These are phyloP conservation scores for Agonopterix arenella DNA, from an alignment of 2,888 invertebrate genomes.

Conservation along the genomic window DNA sequence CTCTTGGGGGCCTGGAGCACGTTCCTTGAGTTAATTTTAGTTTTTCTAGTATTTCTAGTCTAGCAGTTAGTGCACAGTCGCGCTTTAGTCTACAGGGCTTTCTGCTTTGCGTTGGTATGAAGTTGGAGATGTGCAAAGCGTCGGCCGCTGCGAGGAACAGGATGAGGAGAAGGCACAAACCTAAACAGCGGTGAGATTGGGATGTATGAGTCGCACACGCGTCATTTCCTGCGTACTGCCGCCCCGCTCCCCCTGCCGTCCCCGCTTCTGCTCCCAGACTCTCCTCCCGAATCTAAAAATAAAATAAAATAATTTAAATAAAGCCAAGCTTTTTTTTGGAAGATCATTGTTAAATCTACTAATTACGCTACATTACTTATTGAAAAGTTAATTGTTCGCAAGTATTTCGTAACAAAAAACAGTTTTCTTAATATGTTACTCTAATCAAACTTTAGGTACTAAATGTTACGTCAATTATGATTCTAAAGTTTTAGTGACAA, in stretches of 20 bases:
- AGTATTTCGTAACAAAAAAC: neutral
- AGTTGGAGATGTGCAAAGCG: conserved; percentile 21
- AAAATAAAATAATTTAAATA: conserved; percentile 4
- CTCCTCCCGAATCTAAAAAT: conserved; percentile 59
- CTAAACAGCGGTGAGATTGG: conserved; percentile 62
- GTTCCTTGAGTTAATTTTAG: conserved; percentile 18
- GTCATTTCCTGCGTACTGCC: conserved; percentile 30
- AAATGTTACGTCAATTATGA: neutral
- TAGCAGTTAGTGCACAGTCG: conserved; percentile 68
- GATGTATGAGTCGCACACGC: conserved; percentile 55
- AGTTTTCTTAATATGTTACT: neutral
- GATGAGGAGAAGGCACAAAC: conserved; percentile 70
- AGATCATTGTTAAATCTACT: neutral
- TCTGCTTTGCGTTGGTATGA: conserved; percentile 26
- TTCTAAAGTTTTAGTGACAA: neutral
- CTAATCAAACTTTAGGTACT: neutral
- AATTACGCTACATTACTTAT: neutral
- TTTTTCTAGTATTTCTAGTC: conserved; percentile 17
- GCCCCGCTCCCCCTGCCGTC: conserved; percentile 27
- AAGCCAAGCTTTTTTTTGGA: too few species aligned
- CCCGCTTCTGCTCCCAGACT: conserved; percentile 29
- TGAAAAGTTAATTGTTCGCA: neutral
- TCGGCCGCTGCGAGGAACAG: conserved; percentile 48
- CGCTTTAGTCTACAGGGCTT: conserved; percentile 41
- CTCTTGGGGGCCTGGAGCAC: conserved; percentile 42